Base-by-base conservation (phyloP, 2,888 invertebrate species). In the Tetragonula carbonaria region DNA sequence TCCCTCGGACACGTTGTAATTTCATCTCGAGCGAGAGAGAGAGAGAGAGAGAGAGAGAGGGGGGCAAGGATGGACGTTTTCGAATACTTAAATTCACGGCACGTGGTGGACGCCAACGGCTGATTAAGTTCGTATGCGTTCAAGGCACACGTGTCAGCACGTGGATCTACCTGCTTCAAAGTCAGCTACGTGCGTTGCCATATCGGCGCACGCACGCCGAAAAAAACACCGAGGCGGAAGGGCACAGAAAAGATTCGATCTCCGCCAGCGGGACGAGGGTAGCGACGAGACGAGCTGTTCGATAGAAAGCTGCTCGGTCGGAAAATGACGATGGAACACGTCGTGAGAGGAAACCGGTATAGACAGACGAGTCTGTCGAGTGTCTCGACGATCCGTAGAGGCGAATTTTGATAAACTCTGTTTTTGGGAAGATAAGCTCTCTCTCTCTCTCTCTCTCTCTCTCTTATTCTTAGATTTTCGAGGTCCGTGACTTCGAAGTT, bases 91-190 rank as follows among this genome's bases (percentile, higher is more conserved):
- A 85, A 84, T 85, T 82, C 78, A 70, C 23, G 82, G 80, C 88
- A 88, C 87, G 88, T 87, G 88, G 80, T 82, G 63, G 23, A 67
- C 50, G 74, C 65, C 67, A 85, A 45, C 81, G 79, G 74, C 71
- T 80, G 79, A 90, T 90, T 90, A 82, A 85, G 79, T 86, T 87
- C 81, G 81, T 85, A 83, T 86, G 84, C 76, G 68, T 76, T 28
- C 78, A 82, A 76, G 76, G 73, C 77, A 84, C 92, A 91, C 92
- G 92, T 92, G 92, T 85, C 92, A 80, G 83, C 91, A 82, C 89
- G 91, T 90, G 91, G 87, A 85, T 87, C 87, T 92, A 92, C 92
- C 92, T 92, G 92, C 90, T 91, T 90, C 87, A 86, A 91, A 92
- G 91, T 90, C 88, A 90, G 89, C 85, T 87, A 83, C 86, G 88